Conservation (phyloP, 2,113 vertebrate species). For the Sylvia atricapilla region DNA sequence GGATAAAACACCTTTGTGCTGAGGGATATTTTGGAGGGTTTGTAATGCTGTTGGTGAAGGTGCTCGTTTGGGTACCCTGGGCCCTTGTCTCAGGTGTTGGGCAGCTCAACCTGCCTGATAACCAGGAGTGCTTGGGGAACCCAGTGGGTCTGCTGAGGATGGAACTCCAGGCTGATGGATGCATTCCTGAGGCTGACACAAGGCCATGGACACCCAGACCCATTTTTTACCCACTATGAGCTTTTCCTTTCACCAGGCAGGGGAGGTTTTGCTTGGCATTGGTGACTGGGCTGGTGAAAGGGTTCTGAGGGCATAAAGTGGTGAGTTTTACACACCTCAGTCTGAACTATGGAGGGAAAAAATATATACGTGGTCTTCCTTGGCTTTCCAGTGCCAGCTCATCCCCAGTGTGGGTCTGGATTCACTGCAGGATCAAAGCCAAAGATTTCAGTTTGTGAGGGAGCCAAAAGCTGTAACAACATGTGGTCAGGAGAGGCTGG, state of each 20-base stretch:
- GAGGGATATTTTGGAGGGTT: neutral
- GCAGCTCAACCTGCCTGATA: neutral
- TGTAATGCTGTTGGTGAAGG: neutral
- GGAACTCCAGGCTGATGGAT: neutral
- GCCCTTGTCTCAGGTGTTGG: neutral
- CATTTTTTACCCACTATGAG: fast-evolving
- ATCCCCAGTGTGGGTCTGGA: neutral
- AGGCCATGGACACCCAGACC: neutral
- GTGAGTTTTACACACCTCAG: neutral
- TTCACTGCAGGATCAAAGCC: neutral
- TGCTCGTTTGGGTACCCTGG: neutral
- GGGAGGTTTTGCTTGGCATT: neutral
- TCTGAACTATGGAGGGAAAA: fast-evolving
- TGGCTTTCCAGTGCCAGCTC: neutral
- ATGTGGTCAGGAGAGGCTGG: neutral
- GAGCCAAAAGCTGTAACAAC: neutral
- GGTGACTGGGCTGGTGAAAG: neutral
- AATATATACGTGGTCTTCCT: neutral
- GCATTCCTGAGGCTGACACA: neutral
- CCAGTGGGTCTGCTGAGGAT: fast-evolving
- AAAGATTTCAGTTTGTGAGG: neutral
- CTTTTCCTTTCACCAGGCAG: neutral
- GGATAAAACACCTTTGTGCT: neutral
- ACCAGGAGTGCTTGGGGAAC: neutral
- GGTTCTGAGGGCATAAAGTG: neutral